Evolutionary conservation across 2,113 vertebrate species (phyloP), one percentile per base, ranked within the genome.

Genomic region (Oceanites oceanicus): DNA sequence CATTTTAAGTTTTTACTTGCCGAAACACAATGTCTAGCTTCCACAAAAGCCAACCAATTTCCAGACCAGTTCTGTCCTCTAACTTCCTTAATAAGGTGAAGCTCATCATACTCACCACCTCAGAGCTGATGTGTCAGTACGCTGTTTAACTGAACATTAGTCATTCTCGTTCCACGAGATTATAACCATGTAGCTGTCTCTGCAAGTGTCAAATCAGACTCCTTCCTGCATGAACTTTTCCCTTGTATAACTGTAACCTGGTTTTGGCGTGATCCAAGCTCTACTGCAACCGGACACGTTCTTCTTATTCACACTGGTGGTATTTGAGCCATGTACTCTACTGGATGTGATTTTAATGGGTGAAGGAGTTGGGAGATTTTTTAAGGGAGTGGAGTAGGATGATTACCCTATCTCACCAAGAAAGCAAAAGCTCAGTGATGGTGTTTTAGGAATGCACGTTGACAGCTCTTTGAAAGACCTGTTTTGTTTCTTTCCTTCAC

Each of bases 281-380:
- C 20, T 86, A 20, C 63, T 55, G 29, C 20, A 29, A 2, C 17
- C 1, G 0, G 32, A 12, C 7, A 5, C 0, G 0, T 26, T 72
- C 53, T 59, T 6, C 44, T 16, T 81, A 71, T 15, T 67, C 73
- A 15, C 44, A 6, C 25, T 0, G 0, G 15, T 9, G 8, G 8
- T 40, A 5, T 58, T 77, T 22, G 44, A 34, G 30, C 61, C n/a
- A 2, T 3, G 3, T 11, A 2, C 3, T 10, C 20, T n/a, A 0
- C 30, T 27, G 40, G 44, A 12, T 19, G n/a, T 22, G 26, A 61
- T 76, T 72, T 47, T 34, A 47, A 79, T 65, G 44, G n/a, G 26
- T 65, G n/a, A 52, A 76, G 12, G 44, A n/a, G 12, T 7, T 66
- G 32, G 32, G n/a, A 49, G 50, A 5, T 22, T 32, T 47, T 45